Conservation (phyloP, 1,140 invertebrate genomes). For the Euschistus heros region DNA sequence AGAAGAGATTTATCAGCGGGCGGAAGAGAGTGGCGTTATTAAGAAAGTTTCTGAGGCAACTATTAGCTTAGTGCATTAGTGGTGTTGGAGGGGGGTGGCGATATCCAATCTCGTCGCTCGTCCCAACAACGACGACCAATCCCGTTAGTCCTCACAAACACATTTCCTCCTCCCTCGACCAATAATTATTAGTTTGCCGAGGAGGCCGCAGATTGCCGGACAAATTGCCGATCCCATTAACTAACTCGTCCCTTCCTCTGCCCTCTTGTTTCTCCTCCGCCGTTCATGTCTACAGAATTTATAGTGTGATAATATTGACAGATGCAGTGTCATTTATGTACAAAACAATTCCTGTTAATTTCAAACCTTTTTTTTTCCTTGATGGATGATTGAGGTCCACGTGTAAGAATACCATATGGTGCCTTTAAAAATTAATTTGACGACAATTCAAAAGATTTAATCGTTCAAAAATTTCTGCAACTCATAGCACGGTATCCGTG, state of each 20-base stretch:
- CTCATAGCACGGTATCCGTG: no score
- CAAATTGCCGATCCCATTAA: conserved; percentile 4
- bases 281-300: background rate
- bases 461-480: no score
- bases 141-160: background rate
- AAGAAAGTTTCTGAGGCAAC: conserved; percentile 2
- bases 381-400: no score
- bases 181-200: conserved; percentile 3
- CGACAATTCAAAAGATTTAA: no score
- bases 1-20: background rate
- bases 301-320: no score
- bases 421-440: no score
- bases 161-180: background rate
- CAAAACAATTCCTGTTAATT: no score
- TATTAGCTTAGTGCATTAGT: conserved; percentile 5
- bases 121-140: background rate
- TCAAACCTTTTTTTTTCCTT: no score
- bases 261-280: background rate
- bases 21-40: conserved; percentile 3
- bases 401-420: no score
- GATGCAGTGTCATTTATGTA: no score
- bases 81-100: background rate
- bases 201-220: conserved; percentile 3
- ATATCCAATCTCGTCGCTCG: background rate
- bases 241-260: conserved; percentile 5